Percentiles rank a stretch among this genome's conserved stretches.
Evolutionary conservation across 2,113 vertebrate species (phyloP).

Genomic region (Megaleporinus macrocephalus): DNA sequence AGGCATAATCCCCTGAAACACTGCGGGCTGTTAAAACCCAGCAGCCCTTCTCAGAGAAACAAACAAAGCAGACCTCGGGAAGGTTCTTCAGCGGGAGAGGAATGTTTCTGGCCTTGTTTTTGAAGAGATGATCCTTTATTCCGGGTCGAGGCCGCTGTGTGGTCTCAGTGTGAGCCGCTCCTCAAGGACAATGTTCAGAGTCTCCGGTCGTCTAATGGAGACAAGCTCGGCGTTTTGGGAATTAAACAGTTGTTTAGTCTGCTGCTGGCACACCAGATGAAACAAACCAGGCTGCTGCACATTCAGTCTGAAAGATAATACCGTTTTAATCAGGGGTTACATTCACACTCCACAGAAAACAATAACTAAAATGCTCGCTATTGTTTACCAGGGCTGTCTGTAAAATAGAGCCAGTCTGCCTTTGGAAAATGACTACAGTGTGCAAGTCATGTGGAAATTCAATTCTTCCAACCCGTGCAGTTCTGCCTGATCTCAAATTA

Average conservation of each 20-base stretch:
- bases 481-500: too few species aligned
- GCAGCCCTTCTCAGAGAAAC: not conserved
- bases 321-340: too few species aligned
- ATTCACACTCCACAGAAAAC: too few species aligned
- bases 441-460: too few species aligned
- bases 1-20: slow-evolving; percentile 1
- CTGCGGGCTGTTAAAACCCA: not conserved
- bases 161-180: not conserved
- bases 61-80: too few species aligned
- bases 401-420: too few species aligned
- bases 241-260: not conserved
- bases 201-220: not conserved
- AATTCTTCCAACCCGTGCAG: too few species aligned
- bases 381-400: too few species aligned
- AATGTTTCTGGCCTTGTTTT: not conserved
- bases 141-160: not conserved
- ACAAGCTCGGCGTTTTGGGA: not conserved
- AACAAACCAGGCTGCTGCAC: not conserved
- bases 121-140: not conserved
- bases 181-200: not conserved
- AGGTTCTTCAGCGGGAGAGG: not conserved
- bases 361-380: too few species aligned
- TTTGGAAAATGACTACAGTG: too few species aligned
- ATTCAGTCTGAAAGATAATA: not conserved
- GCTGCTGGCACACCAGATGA: not conserved